Conservation (phyloP, 2,888 invertebrate genomes). For the Silvanus unidentatus region DNA sequence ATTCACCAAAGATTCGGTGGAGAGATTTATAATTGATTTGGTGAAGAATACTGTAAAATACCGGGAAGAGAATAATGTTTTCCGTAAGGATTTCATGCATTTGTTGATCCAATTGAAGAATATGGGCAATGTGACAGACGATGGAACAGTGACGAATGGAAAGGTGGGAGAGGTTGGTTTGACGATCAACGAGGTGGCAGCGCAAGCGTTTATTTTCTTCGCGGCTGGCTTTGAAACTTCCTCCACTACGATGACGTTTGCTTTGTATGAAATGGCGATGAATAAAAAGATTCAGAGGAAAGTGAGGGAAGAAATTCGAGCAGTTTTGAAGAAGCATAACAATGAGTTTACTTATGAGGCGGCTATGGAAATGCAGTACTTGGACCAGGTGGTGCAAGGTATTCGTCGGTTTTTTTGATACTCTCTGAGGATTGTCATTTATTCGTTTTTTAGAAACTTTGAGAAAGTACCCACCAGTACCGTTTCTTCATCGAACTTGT, state of each 20-base stretch:
- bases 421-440: too few relatives aligned
- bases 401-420: slow-evolving; percentile 1
- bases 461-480: slow-evolving; percentile 36
- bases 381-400: slow-evolving; percentile 45
- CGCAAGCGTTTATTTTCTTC: slow-evolving; percentile 17
- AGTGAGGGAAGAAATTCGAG: slow-evolving; percentile 41
- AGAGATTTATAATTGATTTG: slow-evolving; percentile 25
- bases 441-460: slow-evolving; percentile 38
- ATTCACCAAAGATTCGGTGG: slow-evolving; percentile 15
- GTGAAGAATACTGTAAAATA: slow-evolving; percentile 27
- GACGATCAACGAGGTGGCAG: slow-evolving; percentile 10
- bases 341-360: slow-evolving; percentile 43
- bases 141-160: slow-evolving; percentile 3
- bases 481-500: slow-evolving; percentile 22
- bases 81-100: slow-evolving; percentile 40
- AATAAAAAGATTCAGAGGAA: slow-evolving; percentile 43
- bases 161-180: slow-evolving; percentile 9
- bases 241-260: slow-evolving; percentile 16
- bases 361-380: slow-evolving; percentile 45
- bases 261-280: slow-evolving; percentile 39
- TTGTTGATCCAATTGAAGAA: slow-evolving; percentile 31
- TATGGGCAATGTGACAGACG: slow-evolving; percentile 6
- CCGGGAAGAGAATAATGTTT: slow-evolving; percentile 21
- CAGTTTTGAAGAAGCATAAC: slow-evolving; percentile 31
- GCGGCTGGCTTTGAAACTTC: slow-evolving; percentile 19